A percentile compares a stretch with the other conserved stretches of the same genome.
Conservation (phyloP, 2,888 invertebrate genomes). For the Sepiola atlantica region DNA sequence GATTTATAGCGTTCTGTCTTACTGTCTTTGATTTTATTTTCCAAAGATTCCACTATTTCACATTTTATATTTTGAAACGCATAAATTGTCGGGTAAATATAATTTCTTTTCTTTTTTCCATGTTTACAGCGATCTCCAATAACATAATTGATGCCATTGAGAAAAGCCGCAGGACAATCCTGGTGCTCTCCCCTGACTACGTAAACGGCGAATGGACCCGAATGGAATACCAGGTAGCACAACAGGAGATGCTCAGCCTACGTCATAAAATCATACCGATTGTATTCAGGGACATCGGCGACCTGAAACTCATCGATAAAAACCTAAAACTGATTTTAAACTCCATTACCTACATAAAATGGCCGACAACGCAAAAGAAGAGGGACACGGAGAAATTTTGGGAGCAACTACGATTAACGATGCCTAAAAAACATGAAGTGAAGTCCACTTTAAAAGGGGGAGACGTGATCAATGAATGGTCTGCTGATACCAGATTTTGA, state of each 20-base stretch:
- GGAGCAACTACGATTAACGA: slow-evolving; percentile 61
- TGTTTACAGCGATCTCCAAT: slow-evolving; percentile 62
- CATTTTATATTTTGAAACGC: too few species aligned
- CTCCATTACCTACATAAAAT: slow-evolving; percentile 63
- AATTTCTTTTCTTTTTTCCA: slow-evolving; percentile 11
- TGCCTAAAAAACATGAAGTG: slow-evolving; percentile 61
- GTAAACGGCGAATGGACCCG: slow-evolving; percentile 64
- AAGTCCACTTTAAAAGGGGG: neutral
- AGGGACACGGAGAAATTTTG: slow-evolving; percentile 61
- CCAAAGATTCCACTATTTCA: too few species aligned
- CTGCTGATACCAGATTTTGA: neutral
- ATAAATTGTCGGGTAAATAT: too few species aligned
- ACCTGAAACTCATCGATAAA: slow-evolving; percentile 56
- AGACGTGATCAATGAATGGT: neutral
- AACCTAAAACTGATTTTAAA: slow-evolving; percentile 60
- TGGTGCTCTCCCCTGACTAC: slow-evolving; percentile 63
- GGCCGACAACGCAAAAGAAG: slow-evolving; percentile 54
- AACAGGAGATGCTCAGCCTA: slow-evolving; percentile 65
- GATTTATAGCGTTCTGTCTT: neutral
- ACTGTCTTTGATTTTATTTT: neutral
- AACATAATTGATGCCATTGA: slow-evolving; percentile 66
- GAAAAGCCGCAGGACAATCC: slow-evolving; percentile 62
- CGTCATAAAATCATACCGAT: slow-evolving; percentile 66
- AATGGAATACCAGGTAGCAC: slow-evolving; percentile 67
- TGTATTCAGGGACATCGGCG: slow-evolving; percentile 59